Evolutionary conservation across 2,888 invertebrate genomes (phyloP), one percentile per base, ranked within the genome.

Genomic region (Troides helena): DNA sequence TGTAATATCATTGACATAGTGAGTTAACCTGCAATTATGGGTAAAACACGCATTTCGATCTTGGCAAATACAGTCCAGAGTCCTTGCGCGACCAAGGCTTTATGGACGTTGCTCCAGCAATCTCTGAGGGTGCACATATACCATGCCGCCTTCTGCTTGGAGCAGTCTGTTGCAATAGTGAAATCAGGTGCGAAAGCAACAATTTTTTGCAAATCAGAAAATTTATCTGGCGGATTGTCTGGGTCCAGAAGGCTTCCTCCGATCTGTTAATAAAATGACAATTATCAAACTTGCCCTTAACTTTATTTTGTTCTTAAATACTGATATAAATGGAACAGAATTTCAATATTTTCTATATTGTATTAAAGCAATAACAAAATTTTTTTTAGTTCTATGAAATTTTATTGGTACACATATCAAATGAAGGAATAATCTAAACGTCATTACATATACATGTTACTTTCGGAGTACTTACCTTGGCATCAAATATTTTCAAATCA

Each of bases 21-120:
- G 17, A 46, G 17, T 18, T 25, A 62, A 91, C 93, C 87, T 72
- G 92, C 84, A 72, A 93, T 81, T 36, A 93, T 84, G 25, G 92
- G 90, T 58, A 89, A 71, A 23, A 93, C 77, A 64, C 78, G 84
- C 86, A 90, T 91, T 77, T 93, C 93, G n/a, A 93, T 83, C 5
- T 88, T 80, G 0, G 80, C 74, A 71, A 92, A 93, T 2, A 93
- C 78, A n/a, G 78, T 81, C 91, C 89, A 90, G 68, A 92, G 70
- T 1, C 80, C 77, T 1, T 83, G 76, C 25, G 86, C 82, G 0
- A 75, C 67, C 46, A 93, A 80, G 65, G 77, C 65, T 0, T 17
- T 61, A 3, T 72, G 76, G 18, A 87, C 72, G n/a, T 65, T 78
- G 1, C 6, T 57, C 39, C 78, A 80, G 57, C 86, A 83, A 2